These are phyloP conservation scores for Scolopax bukidnonensis DNA, from an alignment of 2,797 vertebrate genomes.

Conservation along the genomic window DNA sequence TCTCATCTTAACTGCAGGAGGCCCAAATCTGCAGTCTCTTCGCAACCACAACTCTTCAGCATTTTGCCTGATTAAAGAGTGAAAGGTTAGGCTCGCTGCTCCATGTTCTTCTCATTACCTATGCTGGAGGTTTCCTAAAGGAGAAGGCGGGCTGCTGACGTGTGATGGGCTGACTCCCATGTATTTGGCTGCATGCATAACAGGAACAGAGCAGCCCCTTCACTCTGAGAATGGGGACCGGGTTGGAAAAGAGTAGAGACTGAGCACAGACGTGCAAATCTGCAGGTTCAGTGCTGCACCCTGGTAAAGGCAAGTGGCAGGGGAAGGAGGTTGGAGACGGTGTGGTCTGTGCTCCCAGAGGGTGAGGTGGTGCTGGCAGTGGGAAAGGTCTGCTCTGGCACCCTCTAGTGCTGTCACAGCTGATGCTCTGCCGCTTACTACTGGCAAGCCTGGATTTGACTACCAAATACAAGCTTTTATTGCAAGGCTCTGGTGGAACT, in stretches of 20 bases:
- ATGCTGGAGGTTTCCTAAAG: not conserved
- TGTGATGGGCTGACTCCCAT: not conserved
- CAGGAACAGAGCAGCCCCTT: not conserved
- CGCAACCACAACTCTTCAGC: constrained; percentile 5
- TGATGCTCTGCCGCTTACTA: not conserved
- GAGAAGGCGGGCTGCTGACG: not conserved
- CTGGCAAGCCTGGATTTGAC: not conserved
- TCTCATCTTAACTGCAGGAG: constrained; percentile 43
- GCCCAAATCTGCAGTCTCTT: not conserved
- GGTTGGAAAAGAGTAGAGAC: not conserved
- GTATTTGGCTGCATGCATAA: too few relatives aligned
- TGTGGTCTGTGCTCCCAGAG: not conserved
- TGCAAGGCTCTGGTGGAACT: not conserved
- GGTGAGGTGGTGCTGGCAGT: not conserved
- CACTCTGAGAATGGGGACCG: not conserved
- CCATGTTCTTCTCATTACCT: not conserved
- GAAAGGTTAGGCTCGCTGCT: not conserved
- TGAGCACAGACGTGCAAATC: not conserved
- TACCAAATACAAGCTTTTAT: not conserved
- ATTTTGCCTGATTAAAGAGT: not conserved
- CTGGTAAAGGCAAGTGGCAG: accelerated
- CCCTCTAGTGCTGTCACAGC: constrained; percentile 34
- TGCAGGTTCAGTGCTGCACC: not conserved
- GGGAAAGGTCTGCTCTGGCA: constrained; percentile 25
- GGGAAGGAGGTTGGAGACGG: accelerated